A percentile compares a stretch with the other conserved stretches of the same genome.
These are phyloP conservation scores for Nomada ferruginata DNA, from an alignment of 2,888 invertebrate species.

Conservation along the genomic window DNA sequence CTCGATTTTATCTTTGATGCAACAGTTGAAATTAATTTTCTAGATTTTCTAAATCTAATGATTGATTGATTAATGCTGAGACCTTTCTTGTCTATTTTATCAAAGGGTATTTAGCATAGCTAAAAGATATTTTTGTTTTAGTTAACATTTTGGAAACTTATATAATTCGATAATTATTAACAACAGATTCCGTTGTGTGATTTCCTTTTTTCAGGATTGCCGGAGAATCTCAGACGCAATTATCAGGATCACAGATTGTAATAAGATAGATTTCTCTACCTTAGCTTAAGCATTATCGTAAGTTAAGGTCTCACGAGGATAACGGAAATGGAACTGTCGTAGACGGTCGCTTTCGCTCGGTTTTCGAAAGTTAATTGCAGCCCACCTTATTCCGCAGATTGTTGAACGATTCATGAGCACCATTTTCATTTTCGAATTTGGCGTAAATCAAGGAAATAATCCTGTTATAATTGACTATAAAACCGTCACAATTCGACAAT, in stretches of 20 bases:
- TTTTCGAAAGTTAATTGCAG: slow-evolving; percentile 60
- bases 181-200: too few relatives aligned
- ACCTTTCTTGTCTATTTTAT: too few relatives aligned
- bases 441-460: slow-evolving; percentile 22
- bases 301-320: slow-evolving; percentile 67
- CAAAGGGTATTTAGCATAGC: too few relatives aligned
- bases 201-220: neutral
- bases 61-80: too few relatives aligned
- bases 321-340: slow-evolving; percentile 71
- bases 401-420: slow-evolving; percentile 44
- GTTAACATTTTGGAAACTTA: too few relatives aligned
- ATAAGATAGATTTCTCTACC: slow-evolving; percentile 68
- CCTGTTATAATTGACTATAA: slow-evolving; percentile 23
- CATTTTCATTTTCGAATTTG: slow-evolving; percentile 37
- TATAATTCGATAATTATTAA: too few relatives aligned
- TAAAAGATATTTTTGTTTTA: too few relatives aligned
- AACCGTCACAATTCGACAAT: neutral
- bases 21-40: too few relatives aligned
- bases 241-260: slow-evolving; percentile 61
- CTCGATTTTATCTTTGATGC: neutral
- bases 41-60: too few relatives aligned
- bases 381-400: slow-evolving; percentile 48
- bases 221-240: slow-evolving; percentile 51
- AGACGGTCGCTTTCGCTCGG: slow-evolving; percentile 52
- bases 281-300: slow-evolving; percentile 67